These are phyloP conservation scores for Pygoscelis adeliae DNA, from an alignment of 2,113 vertebrate genomes.

Conservation along the genomic window DNA sequence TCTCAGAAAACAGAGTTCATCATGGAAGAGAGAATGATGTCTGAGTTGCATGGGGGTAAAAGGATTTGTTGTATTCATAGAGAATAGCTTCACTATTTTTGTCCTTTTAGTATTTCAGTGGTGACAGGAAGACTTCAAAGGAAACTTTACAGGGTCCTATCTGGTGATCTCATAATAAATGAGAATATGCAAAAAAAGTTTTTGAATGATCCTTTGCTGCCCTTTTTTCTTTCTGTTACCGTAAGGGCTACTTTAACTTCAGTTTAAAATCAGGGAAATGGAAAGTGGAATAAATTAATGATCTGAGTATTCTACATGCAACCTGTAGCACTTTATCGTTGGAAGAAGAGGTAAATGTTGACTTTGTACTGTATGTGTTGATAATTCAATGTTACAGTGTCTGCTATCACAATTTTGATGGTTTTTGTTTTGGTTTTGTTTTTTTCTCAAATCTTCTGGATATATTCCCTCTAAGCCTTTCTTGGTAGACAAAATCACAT, in stretches of 20 bases:
- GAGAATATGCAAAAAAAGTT: neutral
- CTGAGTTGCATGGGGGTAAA: neutral
- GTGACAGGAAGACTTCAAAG: neutral
- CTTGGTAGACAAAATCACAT: neutral
- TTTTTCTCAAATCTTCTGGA: neutral
- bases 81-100: neutral
- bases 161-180: neutral
- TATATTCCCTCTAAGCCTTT: neutral
- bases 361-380: neutral
- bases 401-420: neutral
- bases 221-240: neutral
- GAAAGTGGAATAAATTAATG: neutral
- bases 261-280: neutral
- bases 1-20: neutral
- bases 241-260: neutral
- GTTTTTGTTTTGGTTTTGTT: neutral
- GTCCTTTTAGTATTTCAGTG: neutral
- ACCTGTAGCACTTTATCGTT: neutral
- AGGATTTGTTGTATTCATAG: neutral
- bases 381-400: neutral
- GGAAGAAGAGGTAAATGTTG: neutral
- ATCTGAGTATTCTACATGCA: neutral
- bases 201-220: neutral
- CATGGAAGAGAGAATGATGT: neutral
- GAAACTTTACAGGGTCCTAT: neutral